A percentile compares a stretch with the other conserved stretches of the same genome.
Conservation (phyloP, 2,113 vertebrate genomes). For the Cynocephalus volans region DNA sequence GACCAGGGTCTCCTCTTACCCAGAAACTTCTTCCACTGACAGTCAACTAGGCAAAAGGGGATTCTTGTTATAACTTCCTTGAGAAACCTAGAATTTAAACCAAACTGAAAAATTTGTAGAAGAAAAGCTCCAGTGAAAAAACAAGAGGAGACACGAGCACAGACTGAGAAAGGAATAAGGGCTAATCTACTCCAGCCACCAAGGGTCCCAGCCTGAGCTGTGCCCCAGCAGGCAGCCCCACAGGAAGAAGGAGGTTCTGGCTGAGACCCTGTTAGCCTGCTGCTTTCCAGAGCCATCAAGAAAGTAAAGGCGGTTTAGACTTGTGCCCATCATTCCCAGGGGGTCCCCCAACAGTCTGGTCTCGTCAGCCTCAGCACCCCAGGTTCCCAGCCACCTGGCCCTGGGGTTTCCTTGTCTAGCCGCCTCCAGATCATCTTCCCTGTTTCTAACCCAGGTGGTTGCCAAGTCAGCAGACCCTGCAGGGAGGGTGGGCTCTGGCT, state of each 20-base stretch:
- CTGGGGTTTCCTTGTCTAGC: not conserved
- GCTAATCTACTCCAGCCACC: too few relatives aligned
- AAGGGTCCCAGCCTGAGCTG: not conserved
- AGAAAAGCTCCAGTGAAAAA: slow-evolving; percentile 52
- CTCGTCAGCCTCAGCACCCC: not conserved
- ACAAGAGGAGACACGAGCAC: not conserved
- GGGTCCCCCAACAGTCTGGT: not conserved
- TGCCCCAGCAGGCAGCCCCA: not conserved
- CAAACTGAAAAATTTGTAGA: not conserved
- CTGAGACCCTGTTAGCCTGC: not conserved
- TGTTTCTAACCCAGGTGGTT: not conserved
- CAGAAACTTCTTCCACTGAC: slow-evolving; percentile 49
- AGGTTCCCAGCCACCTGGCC: not conserved
- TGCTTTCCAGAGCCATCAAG: not conserved
- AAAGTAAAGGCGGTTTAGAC: not conserved
- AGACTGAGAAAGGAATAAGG: not conserved
- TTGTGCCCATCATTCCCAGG: not conserved
- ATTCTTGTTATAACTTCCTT: not conserved
- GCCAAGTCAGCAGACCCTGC: not conserved
- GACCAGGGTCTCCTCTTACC: slow-evolving; percentile 54
- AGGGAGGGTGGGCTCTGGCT: not conserved
- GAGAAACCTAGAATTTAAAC: slow-evolving; percentile 32
- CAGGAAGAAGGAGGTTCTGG: not conserved
- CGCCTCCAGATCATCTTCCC: not conserved
- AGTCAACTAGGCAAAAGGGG: not conserved